phyloP scores from a whole-genome alignment of 2,888 invertebrate genomes.

The Sipha maydis region DNA sequence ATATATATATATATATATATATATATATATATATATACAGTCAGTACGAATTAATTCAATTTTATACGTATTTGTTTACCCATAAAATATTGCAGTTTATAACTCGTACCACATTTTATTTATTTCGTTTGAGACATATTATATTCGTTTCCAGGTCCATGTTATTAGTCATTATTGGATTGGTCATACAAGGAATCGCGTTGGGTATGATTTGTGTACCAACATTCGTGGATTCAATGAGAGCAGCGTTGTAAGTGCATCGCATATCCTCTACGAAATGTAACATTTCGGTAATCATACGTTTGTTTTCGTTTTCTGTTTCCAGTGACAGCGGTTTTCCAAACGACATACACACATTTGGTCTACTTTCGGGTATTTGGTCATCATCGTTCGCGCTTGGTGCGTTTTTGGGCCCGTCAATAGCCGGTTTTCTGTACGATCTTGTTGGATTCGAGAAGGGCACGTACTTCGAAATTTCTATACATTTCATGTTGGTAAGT shows the following conservation, averaged over 20 bases:
- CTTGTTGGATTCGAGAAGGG: slow-evolving; percentile 68
- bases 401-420: slow-evolving; percentile 68
- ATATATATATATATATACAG: no score
- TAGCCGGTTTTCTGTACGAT: slow-evolving; percentile 68
- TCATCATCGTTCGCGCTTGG: slow-evolving; percentile 72
- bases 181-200: slow-evolving; percentile 70
- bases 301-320: slow-evolving; percentile 35
- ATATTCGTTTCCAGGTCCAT: slow-evolving; percentile 66
- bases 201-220: slow-evolving; percentile 70
- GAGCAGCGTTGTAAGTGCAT: slow-evolving; percentile 68
- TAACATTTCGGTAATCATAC: neutral
- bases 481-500: slow-evolving; percentile 67
- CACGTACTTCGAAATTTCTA: slow-evolving; percentile 67
- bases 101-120: neutral
- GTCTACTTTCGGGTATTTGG: slow-evolving; percentile 72
- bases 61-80: neutral
- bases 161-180: slow-evolving; percentile 66
- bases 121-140: neutral
- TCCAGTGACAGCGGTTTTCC: slow-evolving; percentile 68
- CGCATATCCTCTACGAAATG: no score
- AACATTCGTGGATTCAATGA: slow-evolving; percentile 70
- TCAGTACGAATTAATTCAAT: no score
- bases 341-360: slow-evolving; percentile 71
- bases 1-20: no score
- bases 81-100: neutral